A percentile compares a stretch with the other conserved stretches of the same genome.
Conservation (phyloP, 1,140 invertebrate species). For the Cyclargus thomasi region DNA sequence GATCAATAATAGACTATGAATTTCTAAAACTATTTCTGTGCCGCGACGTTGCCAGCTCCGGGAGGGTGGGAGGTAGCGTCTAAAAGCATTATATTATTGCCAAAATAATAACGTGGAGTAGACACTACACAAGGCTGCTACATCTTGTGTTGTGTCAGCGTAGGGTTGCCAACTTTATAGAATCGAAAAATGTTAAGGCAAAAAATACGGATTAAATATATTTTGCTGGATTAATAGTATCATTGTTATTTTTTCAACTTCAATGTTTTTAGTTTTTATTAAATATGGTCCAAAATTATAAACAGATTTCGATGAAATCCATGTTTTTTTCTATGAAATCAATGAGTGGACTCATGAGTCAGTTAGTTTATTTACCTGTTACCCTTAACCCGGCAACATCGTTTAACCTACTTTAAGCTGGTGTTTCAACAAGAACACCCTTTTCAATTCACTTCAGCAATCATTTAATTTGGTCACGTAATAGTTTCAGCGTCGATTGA, state of each 20-base stretch:
- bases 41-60: slow-evolving; percentile 42
- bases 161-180: slow-evolving; percentile 31
- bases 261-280: too few relatives aligned
- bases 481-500: not conserved
- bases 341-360: too few relatives aligned
- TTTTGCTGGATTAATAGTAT: too few relatives aligned
- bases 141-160: slow-evolving; percentile 27
- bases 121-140: slow-evolving; percentile 45
- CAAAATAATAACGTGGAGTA: slow-evolving; percentile 61
- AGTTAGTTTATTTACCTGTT: too few relatives aligned
- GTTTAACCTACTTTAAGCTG: too few relatives aligned
- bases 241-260: too few relatives aligned
- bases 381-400: too few relatives aligned
- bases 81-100: slow-evolving; percentile 64
- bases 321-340: too few relatives aligned
- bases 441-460: not conserved
- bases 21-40: slow-evolving; percentile 66
- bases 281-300: too few relatives aligned
- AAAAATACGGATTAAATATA: too few relatives aligned
- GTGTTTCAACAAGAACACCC: too few relatives aligned
- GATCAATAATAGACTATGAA: slow-evolving; percentile 63
- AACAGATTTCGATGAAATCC: too few relatives aligned
- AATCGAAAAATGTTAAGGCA: not conserved
- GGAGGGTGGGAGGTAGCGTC: slow-evolving; percentile 36
- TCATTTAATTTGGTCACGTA: not conserved